Evolutionary conservation across 2,888 invertebrate genomes (phyloP), one percentile per base, ranked within the genome.

Genomic region (Calliscelio sp.): DNA sequence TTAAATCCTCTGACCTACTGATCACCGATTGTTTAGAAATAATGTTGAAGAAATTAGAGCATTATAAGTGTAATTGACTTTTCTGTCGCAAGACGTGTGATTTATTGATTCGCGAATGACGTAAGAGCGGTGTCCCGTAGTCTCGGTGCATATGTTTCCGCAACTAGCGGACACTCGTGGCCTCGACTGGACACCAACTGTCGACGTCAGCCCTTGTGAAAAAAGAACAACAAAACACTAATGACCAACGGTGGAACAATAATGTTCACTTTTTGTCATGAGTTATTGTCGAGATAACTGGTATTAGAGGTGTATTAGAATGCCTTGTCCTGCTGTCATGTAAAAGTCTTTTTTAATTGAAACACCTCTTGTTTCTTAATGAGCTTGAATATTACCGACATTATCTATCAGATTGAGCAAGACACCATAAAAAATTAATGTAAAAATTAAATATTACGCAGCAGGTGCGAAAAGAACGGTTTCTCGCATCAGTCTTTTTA

Each of bases 41-140:
- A 68, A 51, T 46, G n/a, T 59, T 28, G 22, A 51, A 61, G 38
- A 73, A 73, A 73, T 51, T 14, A 70, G 20, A 59, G 25, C 59
- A 16, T 57, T 57, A 71, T 49, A 24, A 18, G 25, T 20, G 53
- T 44, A 63, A 51, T 35, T 55, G 65, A 65, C 75, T 75, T 65
- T 75, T 46, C 55, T 75, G 66, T 59, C 32, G 66, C 55, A 77
- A 81, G 66, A 73, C 51, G 28, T 73, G 46, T 73, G 74, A 74
- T 74, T 81, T 81, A 81, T 81, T 66, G 73, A 81, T 74, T 81
- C 20, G 46, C 44, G 66, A 73, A 32, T 81, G 74, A 81, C 73
- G 81, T 81, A 81, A 81, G 74, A 32, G 61, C 46, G 46, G 49
- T 14, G 38, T n/a, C n/a, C n/a, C 14, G 38, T 5, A 38, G 73